These are phyloP conservation scores for Poicephalus meyeri DNA, from an alignment of 2,113 vertebrate species.

Conservation along the genomic window DNA sequence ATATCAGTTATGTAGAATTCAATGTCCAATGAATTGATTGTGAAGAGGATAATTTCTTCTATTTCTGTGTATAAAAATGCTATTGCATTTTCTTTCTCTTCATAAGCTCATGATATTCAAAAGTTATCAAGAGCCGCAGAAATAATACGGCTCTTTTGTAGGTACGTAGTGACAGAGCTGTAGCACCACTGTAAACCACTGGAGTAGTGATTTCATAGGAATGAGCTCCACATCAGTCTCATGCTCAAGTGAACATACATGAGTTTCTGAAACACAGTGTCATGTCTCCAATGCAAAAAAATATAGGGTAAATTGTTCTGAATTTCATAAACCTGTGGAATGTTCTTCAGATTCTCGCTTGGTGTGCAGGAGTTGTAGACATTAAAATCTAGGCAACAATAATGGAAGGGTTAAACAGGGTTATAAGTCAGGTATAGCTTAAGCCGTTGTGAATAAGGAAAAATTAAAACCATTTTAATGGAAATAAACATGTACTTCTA, in stretches of 20 bases:
- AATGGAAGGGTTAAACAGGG: neutral
- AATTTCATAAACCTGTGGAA: neutral
- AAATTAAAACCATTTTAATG: neutral
- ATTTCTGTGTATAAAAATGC: neutral
- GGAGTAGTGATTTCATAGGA: neutral
- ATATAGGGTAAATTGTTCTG: neutral
- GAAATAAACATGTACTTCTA: neutral
- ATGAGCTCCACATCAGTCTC: neutral
- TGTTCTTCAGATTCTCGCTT: neutral
- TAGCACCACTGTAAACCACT: neutral
- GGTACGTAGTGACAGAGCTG: neutral
- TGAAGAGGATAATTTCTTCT: neutral
- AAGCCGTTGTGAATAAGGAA: neutral
- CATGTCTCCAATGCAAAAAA: neutral
- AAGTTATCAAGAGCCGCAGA: neutral
- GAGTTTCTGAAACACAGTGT: neutral
- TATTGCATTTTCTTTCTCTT: neutral
- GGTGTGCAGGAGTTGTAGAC: neutral
- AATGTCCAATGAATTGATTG: neutral
- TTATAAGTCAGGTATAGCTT: neutral
- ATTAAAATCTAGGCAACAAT: neutral
- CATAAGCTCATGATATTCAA: neutral
- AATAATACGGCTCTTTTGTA: neutral
- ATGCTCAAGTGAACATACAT: neutral
- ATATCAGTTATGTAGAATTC: neutral